phyloP scores from a whole-genome alignment of 2,797 vertebrate species.

The Carduelis carduelis region DNA sequence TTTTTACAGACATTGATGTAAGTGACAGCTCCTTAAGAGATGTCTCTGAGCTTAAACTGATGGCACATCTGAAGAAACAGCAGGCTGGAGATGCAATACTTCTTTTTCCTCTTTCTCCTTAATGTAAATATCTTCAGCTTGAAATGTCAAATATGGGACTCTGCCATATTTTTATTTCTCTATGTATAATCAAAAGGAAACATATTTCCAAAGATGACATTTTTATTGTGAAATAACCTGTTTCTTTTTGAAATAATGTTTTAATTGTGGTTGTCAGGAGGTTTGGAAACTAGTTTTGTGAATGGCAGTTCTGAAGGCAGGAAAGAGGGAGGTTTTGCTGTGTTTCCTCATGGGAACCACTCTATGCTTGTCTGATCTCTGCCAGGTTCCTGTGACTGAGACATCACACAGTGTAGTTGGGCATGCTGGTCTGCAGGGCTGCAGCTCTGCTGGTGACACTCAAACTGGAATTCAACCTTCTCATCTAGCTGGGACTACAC shows the following conservation, averaged over 20 bases:
- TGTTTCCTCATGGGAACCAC: neutral
- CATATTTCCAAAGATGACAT: neutral
- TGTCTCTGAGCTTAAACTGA: neutral
- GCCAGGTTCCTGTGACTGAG: neutral
- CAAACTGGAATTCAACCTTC: neutral
- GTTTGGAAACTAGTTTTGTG: neutral
- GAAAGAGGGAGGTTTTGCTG: neutral
- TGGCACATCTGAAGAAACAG: neutral
- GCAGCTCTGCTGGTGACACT: neutral
- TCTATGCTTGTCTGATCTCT: neutral
- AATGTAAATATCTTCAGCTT: neutral
- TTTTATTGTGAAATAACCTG: neutral
- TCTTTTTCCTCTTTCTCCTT: neutral
- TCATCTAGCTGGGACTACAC: neutral
- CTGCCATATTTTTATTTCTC: neutral
- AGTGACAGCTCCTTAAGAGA: neutral
- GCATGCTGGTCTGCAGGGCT: rapidly evolving
- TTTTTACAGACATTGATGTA: slow-evolving; percentile 8
- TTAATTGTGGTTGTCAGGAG: neutral
- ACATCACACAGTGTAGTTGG: neutral
- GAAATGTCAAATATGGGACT: neutral
- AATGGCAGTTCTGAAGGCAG: neutral
- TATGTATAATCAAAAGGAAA: neutral
- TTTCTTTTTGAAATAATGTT: neutral
- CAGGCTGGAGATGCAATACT: neutral